phyloP scores from a whole-genome alignment of 2,797 vertebrate species.

The Anguilla marmorata region DNA sequence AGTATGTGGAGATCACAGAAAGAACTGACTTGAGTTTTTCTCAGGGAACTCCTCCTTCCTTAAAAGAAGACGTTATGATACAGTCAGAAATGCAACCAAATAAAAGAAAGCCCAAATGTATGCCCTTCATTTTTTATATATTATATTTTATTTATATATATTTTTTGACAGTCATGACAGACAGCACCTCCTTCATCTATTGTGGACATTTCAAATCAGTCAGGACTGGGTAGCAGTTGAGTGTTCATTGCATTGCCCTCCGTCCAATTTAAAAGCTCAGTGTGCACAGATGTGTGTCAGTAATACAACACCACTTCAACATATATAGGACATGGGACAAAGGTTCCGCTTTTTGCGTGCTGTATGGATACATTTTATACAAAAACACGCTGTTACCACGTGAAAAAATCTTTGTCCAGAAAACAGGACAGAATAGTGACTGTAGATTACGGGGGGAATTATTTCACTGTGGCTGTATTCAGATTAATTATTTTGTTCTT shows the following conservation, averaged over 20 bases:
- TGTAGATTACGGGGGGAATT: background rate
- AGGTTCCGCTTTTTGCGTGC: background rate
- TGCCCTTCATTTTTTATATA: background rate
- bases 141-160: background rate
- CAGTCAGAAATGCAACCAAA: background rate
- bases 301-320: background rate
- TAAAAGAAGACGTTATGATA: conserved; percentile 9
- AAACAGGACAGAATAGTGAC: background rate
- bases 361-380: background rate
- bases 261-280: background rate
- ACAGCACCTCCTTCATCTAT: background rate
- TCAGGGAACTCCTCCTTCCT: conserved; percentile 38
- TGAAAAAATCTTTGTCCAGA: background rate
- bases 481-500: background rate
- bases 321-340: background rate
- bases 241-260: background rate
- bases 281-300: background rate
- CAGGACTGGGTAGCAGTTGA: background rate
- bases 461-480: background rate
- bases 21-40: conserved; percentile 35
- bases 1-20: conserved; percentile 31
- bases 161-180: background rate
- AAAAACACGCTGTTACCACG: background rate
- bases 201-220: conserved; percentile 1
- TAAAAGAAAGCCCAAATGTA: conserved; percentile 16